These are phyloP conservation scores for Tetanocera ferruginea DNA, from an alignment of 2,888 invertebrate species.

Conservation along the genomic window DNA sequence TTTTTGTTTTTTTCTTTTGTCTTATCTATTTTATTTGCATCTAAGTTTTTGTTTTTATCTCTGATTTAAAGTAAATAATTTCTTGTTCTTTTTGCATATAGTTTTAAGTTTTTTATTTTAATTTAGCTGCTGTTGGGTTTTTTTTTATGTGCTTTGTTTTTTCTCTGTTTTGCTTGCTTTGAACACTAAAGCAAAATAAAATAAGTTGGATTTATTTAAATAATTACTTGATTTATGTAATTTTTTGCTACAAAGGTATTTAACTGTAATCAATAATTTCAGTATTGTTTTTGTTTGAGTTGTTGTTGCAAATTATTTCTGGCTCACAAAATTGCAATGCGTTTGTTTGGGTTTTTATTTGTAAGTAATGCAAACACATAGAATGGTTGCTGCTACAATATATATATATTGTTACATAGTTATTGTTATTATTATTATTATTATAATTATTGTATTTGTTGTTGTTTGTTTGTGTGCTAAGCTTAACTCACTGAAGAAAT, in stretches of 20 bases:
- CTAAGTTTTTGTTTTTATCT: slow-evolving; percentile 23
- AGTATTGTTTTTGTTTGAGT: neutral
- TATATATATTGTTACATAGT: neutral
- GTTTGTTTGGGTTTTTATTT: neutral
- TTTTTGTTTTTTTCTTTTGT: slow-evolving; percentile 49
- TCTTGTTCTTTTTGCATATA: slow-evolving; percentile 23
- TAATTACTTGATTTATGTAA: neutral
- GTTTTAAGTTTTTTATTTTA: slow-evolving; percentile 2
- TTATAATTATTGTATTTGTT: neutral
- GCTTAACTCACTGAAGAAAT: neutral
- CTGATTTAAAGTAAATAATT: slow-evolving; percentile 30
- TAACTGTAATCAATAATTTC: neutral
- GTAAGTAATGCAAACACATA: neutral
- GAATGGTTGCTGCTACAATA: too few relatives aligned
- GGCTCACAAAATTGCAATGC: neutral
- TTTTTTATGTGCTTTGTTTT: slow-evolving; percentile 1
- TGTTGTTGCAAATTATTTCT: neutral
- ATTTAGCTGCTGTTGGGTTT: neutral
- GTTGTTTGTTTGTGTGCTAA: neutral
- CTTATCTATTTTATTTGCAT: slow-evolving; percentile 26
- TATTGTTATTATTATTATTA: neutral
- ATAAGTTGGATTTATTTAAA: neutral
- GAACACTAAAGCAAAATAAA: slow-evolving; percentile 35
- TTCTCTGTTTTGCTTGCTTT: neutral
- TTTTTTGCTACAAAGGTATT: neutral